Evolutionary conservation across 2,113 vertebrate species (phyloP).

Genomic region (Galeopterus variegatus): DNA sequence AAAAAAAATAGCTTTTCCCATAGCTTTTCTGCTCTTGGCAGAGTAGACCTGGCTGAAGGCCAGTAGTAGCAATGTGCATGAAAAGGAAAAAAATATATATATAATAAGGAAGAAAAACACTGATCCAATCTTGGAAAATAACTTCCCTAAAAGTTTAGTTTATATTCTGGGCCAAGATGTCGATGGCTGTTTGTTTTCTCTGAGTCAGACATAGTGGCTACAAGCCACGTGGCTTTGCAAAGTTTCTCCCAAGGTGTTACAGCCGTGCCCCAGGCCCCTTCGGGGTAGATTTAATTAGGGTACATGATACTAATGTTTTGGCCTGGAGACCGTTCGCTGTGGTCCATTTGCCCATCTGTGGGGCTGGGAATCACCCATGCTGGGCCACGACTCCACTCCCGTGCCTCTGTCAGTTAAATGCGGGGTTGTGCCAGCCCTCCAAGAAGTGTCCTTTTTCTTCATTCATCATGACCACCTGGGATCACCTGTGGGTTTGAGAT

Average conservation of each 20-base stretch:
- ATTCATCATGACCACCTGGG: not conserved
- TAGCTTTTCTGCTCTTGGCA: slow-evolving; percentile 73
- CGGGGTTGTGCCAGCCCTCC: not conserved
- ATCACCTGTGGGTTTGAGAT: slow-evolving; percentile 20
- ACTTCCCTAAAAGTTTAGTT: slow-evolving; percentile 46
- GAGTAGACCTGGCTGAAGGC: slow-evolving; percentile 49
- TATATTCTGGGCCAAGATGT: slow-evolving; percentile 60
- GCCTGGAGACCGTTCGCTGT: not conserved
- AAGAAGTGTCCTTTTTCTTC: not conserved
- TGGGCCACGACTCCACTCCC: not conserved
- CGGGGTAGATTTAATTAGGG: slow-evolving; percentile 54
- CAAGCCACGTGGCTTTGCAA: not conserved
- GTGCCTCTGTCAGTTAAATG: not conserved
- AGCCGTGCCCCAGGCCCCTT: not conserved
- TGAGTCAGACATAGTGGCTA: slow-evolving; percentile 63
- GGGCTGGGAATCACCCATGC: not conserved
- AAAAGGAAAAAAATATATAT: slow-evolving; percentile 48
- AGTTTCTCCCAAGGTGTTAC: not conserved
- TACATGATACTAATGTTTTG: slow-evolving; percentile 4
- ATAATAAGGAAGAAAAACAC: not conserved
- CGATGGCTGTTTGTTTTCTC: slow-evolving; percentile 58
- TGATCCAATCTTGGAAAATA: slow-evolving; percentile 58
- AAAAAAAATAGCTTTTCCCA: slow-evolving; percentile 57
- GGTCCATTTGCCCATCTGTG: not conserved
- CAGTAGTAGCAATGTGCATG: slow-evolving; percentile 53